Evolutionary conservation across 37 sponge, comb jelly and placozoan species (phyloP).

Genomic region (Theonella swinhoei): DNA sequence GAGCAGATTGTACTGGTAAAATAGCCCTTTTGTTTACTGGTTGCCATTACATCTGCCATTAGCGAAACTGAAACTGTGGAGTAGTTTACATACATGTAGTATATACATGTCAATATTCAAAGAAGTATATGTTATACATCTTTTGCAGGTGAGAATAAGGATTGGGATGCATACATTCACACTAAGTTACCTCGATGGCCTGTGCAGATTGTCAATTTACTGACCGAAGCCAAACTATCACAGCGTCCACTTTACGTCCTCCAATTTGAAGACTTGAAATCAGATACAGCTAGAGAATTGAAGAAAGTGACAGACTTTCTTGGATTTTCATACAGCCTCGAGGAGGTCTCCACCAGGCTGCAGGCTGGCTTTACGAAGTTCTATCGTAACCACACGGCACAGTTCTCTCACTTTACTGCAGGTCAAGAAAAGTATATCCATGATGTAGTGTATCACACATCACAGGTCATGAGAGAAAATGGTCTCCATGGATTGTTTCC

Average conservation of each 20-base stretch:
- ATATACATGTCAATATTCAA: too few species aligned
- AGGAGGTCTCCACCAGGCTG: neutral
- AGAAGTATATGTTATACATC: too few species aligned
- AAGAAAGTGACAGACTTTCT: neutral
- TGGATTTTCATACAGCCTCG: neutral
- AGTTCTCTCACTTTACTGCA: conserved; percentile 10
- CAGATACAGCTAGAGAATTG: neutral
- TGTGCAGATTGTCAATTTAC: neutral
- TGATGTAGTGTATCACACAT: neutral
- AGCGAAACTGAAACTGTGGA: too few species aligned
- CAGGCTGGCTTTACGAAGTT: neutral
- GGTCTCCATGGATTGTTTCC: neutral
- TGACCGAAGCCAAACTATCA: neutral
- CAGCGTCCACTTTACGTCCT: neutral
- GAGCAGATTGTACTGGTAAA: too few species aligned
- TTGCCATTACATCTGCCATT: too few species aligned
- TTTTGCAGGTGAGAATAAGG: neutral
- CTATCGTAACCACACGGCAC: conserved; percentile 7
- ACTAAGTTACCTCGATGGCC: neutral
- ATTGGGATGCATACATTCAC: neutral
- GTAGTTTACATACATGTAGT: too few species aligned
- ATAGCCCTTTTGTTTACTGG: too few species aligned
- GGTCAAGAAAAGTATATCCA: neutral
- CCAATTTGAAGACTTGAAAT: conserved; percentile 8
- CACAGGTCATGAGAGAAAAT: neutral